phyloP scores from a whole-genome alignment of 2,113 vertebrate species.

The Ageneiosus marmoratus region DNA sequence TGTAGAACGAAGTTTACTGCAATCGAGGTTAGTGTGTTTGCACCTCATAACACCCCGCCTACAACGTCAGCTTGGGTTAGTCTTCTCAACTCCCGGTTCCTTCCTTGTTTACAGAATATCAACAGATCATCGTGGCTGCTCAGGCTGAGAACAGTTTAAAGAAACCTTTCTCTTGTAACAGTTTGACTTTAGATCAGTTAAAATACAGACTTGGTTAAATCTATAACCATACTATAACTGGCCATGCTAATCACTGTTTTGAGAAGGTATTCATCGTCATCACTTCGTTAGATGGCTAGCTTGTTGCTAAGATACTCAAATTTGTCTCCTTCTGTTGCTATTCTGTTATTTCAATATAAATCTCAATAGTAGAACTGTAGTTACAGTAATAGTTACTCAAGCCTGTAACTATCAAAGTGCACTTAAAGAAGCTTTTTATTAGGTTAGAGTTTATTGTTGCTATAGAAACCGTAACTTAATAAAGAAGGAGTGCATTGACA shows the following conservation, averaged over 20 bases:
- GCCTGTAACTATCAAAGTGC: not conserved
- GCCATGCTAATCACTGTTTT: not conserved
- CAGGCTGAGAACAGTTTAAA: not conserved
- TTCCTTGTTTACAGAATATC: not conserved
- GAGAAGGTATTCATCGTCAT: not conserved
- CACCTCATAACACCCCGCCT: too few relatives aligned
- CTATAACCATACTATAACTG: not conserved
- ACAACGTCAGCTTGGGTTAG: not conserved
- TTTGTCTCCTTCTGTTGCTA: not conserved
- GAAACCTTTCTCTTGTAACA: not conserved
- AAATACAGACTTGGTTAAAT: not conserved
- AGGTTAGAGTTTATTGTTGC: not conserved
- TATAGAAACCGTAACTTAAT: not conserved
- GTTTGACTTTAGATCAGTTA: not conserved
- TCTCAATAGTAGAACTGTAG: not conserved
- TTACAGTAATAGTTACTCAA: not conserved
- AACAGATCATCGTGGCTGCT: not conserved
- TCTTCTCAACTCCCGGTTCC: not conserved
- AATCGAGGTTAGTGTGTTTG: too few relatives aligned
- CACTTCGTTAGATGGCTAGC: not conserved
- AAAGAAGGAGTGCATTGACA: not conserved
- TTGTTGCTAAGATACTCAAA: not conserved
- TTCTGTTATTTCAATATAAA: too few relatives aligned
- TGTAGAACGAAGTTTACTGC: too few relatives aligned
- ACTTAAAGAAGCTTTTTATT: not conserved